Base-by-base conservation (phyloP, 2,113 vertebrate species). In the Silurus asotus region DNA sequence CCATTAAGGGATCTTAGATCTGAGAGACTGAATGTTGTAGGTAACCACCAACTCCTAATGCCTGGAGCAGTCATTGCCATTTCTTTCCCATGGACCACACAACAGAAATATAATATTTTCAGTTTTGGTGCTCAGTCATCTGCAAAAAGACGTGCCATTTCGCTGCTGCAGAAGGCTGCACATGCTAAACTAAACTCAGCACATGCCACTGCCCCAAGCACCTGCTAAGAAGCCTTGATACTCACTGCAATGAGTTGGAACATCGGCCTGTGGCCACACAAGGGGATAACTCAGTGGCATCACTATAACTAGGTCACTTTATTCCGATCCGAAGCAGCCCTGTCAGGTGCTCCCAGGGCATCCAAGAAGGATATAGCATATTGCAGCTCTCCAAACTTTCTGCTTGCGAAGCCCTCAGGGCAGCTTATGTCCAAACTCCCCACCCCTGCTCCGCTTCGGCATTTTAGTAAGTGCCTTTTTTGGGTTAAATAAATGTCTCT, bases 201-300 rank as follows among this genome's bases (percentile, higher is more conserved):
- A 78, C 9, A 65, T 88, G 77, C 58, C 25, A 49, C 55, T 88
- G 87, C 89, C 86, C 79, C n/a, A n/a, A 84, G 88, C 74, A 67
- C 56, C 83, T 75, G 80, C 78, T 89, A 85, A 85, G 88, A 89
- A 86, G 86, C 86, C 76, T 59, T 28, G 84, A 86, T 86, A 67
- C 55, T 74, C 10, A 25, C 49, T 75, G 65, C 55, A 85, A 87
- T 56, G 72, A 80, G 76, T 70, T 89, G 25, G 81, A 74, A 88
- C 88, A 82, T 88, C 85, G 88, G 85, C 82, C 87, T 37, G 2
- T 72, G 55, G 76, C 70, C 81, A 65, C 81, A 61, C 78, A 84
- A 70, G 84, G 37, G 48, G 59, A 69, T 69, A 74, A 83, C 82
- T 82, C 37, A 74, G 80, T 76, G 84, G 84, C 75, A 84, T 83